Percentiles rank a stretch among this genome's conserved stretches.
Conservation (phyloP, 2,888 invertebrate genomes). For the Phytoseiulus persimilis region DNA sequence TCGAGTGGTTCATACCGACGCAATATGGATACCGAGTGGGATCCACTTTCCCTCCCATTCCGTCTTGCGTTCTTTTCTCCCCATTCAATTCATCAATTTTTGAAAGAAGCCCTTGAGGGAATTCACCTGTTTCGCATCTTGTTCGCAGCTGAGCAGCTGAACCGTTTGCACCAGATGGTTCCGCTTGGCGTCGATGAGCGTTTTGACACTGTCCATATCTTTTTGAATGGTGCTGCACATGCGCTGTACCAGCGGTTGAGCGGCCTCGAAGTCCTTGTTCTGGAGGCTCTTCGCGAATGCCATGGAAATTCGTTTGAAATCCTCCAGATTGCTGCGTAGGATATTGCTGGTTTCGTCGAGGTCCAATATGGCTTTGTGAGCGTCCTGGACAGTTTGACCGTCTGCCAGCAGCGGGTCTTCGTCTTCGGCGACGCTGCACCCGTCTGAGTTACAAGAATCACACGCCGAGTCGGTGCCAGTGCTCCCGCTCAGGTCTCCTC, state of each 20-base stretch:
- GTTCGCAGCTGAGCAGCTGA: constrained; percentile 36
- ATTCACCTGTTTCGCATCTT: constrained; percentile 30
- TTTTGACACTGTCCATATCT: constrained; percentile 10
- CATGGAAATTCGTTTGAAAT: constrained; percentile 24
- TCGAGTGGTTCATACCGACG: neutral
- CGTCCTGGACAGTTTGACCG: constrained; percentile 10
- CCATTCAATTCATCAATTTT: too few relatives aligned
- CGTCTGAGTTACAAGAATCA: constrained; percentile 25
- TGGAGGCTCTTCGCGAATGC: constrained; percentile 33
- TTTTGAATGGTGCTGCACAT: constrained; percentile 17
- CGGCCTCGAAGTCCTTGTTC: constrained; percentile 12
- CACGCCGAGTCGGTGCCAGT: constrained; percentile 24
- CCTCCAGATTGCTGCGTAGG: constrained; percentile 12
- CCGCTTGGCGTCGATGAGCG: constrained; percentile 22
- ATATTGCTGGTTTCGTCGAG: constrained; percentile 23
- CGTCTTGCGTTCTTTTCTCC: neutral
- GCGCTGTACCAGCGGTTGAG: constrained; percentile 22
- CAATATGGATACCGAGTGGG: neutral
- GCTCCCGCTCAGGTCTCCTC: constrained; percentile 10
- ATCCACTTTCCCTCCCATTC: neutral
- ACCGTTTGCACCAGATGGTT: constrained; percentile 38
- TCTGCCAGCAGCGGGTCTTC: neutral
- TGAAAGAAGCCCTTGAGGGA: neutral
- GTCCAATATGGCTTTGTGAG: constrained; percentile 22
- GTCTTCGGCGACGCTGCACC: constrained; percentile 32